Conservation (phyloP, 64 coral and sea anemone genomes). For the Cladopsammia gracilis region DNA sequence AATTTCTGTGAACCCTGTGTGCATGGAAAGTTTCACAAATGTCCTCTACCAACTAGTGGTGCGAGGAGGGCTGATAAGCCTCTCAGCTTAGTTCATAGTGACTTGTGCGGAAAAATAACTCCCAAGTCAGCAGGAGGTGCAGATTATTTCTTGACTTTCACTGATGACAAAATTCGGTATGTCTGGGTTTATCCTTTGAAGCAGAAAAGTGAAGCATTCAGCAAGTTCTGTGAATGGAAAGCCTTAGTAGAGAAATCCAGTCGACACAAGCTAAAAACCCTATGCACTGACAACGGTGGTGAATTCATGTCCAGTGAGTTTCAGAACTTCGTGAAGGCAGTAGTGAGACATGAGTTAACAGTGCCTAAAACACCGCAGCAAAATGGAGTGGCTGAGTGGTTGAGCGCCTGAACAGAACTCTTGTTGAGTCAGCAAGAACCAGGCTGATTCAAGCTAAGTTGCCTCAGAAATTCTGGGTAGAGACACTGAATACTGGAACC, state of each 20-base stretch:
- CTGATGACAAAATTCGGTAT: too few species aligned
- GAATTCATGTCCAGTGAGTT: conserved; percentile 61
- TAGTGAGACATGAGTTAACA: conserved; percentile 5
- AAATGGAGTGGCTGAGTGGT: conserved; percentile 65
- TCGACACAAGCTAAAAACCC: too few species aligned
- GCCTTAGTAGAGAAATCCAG: conserved; percentile 43
- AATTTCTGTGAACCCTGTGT: conserved; percentile 28
- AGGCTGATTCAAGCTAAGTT: background rate
- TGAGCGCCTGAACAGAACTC: conserved; percentile 49
- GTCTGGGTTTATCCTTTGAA: background rate
- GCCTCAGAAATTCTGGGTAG: conserved; percentile 32
- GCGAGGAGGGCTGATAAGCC: too few species aligned
- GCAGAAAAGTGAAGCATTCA: conserved; percentile 25
- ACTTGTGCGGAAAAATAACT: background rate
- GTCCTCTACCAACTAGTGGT: too few species aligned
- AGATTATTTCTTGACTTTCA: background rate
- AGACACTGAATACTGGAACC: background rate
- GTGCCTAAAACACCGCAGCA: conserved; percentile 58
- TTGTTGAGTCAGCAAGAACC: conserved; percentile 57
- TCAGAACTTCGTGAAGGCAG: background rate
- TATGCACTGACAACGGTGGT: too few species aligned
- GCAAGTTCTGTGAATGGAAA: conserved; percentile 30
- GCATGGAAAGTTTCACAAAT: too few species aligned
- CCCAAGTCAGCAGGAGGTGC: background rate
- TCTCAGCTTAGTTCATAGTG: background rate